A percentile compares a stretch with the other conserved stretches of the same genome.
Evolutionary conservation across 2,797 vertebrate species (phyloP).

Genomic region (Carcharodon carcharias): DNA sequence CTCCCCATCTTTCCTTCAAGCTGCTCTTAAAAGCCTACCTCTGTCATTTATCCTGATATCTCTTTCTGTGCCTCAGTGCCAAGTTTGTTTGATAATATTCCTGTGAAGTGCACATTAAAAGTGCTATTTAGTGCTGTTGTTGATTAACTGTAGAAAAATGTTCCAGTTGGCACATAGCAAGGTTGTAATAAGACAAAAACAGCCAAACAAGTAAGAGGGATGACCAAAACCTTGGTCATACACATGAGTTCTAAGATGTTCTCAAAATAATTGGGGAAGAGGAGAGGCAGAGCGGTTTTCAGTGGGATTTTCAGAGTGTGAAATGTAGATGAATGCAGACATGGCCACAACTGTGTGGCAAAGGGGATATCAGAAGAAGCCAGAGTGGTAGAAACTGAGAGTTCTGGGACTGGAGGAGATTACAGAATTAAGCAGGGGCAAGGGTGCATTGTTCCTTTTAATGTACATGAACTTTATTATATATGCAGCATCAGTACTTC

Average conservation of each 20-base stretch:
- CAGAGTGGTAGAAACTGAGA: neutral
- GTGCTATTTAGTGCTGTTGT: neutral
- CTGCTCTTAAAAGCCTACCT: neutral
- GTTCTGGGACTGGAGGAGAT: neutral
- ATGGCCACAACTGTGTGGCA: neutral
- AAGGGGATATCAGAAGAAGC: neutral
- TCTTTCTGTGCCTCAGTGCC: neutral
- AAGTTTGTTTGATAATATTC: neutral
- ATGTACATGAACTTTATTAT: neutral
- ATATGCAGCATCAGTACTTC: neutral
- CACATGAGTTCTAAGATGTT: neutral
- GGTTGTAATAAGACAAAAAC: neutral
- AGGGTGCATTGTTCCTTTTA: neutral
- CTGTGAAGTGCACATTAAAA: neutral
- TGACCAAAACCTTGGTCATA: neutral
- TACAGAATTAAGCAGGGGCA: neutral
- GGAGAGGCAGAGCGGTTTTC: neutral
- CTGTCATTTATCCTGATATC: neutral
- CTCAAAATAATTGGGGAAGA: neutral
- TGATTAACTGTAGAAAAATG: neutral
- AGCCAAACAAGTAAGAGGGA: neutral
- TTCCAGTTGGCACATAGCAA: neutral
- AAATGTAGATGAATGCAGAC: neutral
- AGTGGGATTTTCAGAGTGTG: neutral
- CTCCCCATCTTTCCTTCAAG: neutral